Evolutionary conservation across 1,140 invertebrate species (phyloP), one percentile per base, ranked within the genome.

Genomic region (Tribolium castaneum): DNA sequence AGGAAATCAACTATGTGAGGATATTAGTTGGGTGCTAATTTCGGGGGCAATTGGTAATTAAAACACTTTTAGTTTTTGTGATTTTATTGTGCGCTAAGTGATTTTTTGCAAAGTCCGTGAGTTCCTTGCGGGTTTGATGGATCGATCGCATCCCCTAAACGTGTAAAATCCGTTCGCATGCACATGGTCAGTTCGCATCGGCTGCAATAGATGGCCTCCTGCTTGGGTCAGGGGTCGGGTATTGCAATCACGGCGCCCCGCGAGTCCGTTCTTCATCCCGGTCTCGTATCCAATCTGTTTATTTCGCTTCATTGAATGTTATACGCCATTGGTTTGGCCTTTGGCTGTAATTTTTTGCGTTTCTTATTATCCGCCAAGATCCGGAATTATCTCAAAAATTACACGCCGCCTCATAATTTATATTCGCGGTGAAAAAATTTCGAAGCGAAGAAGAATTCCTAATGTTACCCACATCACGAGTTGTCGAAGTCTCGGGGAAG

Each of bases 261-360:
- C 71, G 74, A 76, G 62, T 56, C 79, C 75, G 45, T 81, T 75
- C 74, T 70, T 82, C 78, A 82, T 83, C 80, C 80, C 73, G 70
- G 79, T 82, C 81, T 78, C 80, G 79, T 81, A 81, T 83, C 83
- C 83, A 85, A 85, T 85, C 84, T 84, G 83, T 84, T 85, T 84
- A 84, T 70, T 79, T 78, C 83, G 83, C 82, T 84, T 83, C 84
- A 85, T 84, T 84, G 84, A 84, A 83, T 84, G 76, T 82, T 82
- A 81, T 84, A 80, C 83, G 80, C 83, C 82, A 84, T 85, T 85
- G 83, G 80, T 83, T 83, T 79, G 82, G 80, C 82, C 79, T 77
- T 70, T 56, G 78, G 78, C n/a, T 74, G 82, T 82, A 81, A 84
- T 83, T 83, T 82, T 82, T 84, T 80, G 77, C 79, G 78, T 80